Conservation (phyloP, 2,797 vertebrate genomes). For the Anguilla pacifica region DNA sequence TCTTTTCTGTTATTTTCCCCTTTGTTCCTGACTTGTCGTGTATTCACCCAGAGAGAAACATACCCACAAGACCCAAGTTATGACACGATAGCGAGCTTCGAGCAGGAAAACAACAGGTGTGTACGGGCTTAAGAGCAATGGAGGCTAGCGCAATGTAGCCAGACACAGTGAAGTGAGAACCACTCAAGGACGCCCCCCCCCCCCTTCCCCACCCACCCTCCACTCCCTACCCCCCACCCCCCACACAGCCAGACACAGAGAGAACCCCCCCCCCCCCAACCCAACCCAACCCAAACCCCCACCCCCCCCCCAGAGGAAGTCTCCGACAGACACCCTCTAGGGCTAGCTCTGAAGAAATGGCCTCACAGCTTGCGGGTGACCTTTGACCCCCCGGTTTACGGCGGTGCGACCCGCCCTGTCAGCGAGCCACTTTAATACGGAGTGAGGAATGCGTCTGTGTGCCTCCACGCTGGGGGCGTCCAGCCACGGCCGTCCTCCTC, state of each 20-base stretch:
- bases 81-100: not conserved
- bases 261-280: not conserved
- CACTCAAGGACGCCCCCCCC: conserved; percentile 53
- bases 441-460: conserved; percentile 24
- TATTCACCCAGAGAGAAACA: not conserved
- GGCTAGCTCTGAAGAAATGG: not conserved
- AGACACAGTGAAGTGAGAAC: conserved; percentile 52
- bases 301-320: not conserved
- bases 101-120: conserved; percentile 28
- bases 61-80: not conserved
- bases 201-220: conserved; percentile 27
- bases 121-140: conserved; percentile 54
- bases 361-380: conserved; percentile 6
- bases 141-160: conserved; percentile 69
- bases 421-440: conserved; percentile 11
- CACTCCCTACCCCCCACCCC: not conserved
- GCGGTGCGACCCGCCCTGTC: conserved; percentile 3
- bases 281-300: not conserved
- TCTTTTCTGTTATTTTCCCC: not conserved
- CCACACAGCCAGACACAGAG: not conserved
- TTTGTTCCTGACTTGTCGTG: not conserved
- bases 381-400: conserved; percentile 6
- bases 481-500: not conserved
- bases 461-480: conserved; percentile 11
- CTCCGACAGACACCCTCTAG: not conserved